Percentiles rank a stretch among this genome's conserved stretches.
Evolutionary conservation across 2,113 vertebrate genomes (phyloP).

Genomic region (human (Homo sapiens)): DNA sequence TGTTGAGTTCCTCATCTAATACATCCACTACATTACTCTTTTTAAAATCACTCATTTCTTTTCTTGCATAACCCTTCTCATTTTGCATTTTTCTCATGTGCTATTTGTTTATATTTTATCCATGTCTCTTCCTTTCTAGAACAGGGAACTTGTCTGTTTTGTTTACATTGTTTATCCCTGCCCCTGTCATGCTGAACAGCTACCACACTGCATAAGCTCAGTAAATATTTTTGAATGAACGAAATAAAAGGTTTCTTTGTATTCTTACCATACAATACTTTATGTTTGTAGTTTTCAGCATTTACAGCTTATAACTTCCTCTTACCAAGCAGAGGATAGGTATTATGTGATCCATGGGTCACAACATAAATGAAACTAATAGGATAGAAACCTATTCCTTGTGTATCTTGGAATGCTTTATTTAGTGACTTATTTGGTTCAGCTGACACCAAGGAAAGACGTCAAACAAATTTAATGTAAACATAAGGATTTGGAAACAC

Average conservation of each 20-base stretch:
- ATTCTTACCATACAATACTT: neutral
- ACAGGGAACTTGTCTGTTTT: neutral
- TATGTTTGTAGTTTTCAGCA: neutral
- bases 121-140: neutral
- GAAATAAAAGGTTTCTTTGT: neutral
- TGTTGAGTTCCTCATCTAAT: neutral
- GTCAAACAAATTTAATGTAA: neutral
- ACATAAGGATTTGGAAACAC: neutral
- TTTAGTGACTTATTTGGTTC: neutral
- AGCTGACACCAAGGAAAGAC: neutral
- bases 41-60: neutral
- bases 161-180: neutral
- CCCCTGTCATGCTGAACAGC: neutral
- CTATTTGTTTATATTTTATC: neutral
- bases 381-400: neutral
- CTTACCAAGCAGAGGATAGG: neutral
- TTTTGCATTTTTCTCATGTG: neutral
- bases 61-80: neutral
- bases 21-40: neutral
- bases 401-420: neutral
- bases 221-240: slow-evolving; percentile 8
- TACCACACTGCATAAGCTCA: neutral
- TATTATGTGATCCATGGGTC: neutral
- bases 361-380: neutral
- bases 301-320: neutral